Evolutionary conservation across 1,140 invertebrate species (phyloP).

Genomic region (Diuraphis noxia): DNA sequence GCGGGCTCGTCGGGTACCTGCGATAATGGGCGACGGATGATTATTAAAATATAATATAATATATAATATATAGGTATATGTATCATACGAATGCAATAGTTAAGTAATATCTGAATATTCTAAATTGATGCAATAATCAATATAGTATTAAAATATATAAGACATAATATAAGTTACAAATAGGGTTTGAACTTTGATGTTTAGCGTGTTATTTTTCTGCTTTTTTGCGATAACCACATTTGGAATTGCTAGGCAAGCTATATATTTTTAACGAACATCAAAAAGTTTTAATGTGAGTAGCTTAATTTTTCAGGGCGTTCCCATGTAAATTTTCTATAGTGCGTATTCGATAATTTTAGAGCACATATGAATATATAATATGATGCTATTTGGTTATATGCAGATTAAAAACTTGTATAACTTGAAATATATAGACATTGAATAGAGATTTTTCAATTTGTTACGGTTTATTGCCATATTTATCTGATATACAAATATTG

Average conservation of each 20-base stretch:
- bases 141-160: not conserved
- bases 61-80: too few species aligned
- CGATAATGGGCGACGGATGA: slow-evolving; percentile 51
- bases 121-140: too few species aligned
- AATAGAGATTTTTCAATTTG: not conserved
- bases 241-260: not conserved
- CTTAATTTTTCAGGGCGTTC: not conserved
- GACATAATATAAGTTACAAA: not conserved
- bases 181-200: not conserved
- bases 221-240: not conserved
- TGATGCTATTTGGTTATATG: not conserved
- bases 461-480: not conserved
- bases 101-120: too few species aligned
- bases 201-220: not conserved
- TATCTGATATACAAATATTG: not conserved
- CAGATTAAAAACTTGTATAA: not conserved
- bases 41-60: too few species aligned
- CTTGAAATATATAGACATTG: not conserved
- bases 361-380: too few species aligned
- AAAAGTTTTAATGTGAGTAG: not conserved
- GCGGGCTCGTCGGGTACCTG: slow-evolving; percentile 77
- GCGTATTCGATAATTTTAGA: not conserved
- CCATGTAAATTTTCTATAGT: not conserved
- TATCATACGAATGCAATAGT: too few species aligned
- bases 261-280: not conserved